These are phyloP conservation scores for Drosophila prostipennis DNA, from an alignment of 2,888 invertebrate species.

Conservation along the genomic window DNA sequence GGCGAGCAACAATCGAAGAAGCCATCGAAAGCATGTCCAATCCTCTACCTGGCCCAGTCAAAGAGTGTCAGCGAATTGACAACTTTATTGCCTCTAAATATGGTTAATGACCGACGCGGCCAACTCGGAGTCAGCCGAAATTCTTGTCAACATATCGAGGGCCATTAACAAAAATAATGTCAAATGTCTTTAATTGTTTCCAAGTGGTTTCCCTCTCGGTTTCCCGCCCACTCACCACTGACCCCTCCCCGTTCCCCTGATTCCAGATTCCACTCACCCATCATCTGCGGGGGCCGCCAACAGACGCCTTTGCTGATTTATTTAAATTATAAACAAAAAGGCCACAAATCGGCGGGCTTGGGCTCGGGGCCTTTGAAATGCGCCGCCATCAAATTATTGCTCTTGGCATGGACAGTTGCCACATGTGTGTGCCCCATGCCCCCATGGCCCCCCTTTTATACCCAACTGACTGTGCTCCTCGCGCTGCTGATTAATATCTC, in stretches of 20 bases:
- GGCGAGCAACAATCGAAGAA: conserved; percentile 16
- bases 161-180: conserved; percentile 71
- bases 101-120: conserved; percentile 67
- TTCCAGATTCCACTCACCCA: not conserved
- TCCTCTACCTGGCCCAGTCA: conserved; percentile 60
- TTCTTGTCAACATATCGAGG: conserved; percentile 59
- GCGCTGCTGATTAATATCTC: conserved; percentile 69
- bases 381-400: conserved; percentile 67
- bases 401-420: conserved; percentile 65
- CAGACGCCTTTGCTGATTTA: conserved; percentile 58
- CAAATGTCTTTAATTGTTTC: conserved; percentile 71
- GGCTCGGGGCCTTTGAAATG: conserved; percentile 57
- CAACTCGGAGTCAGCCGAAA: conserved; percentile 27
- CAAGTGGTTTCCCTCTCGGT: conserved; percentile 47
- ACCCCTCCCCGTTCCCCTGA: too few species aligned
- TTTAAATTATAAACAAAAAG: conserved; percentile 43
- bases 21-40: conserved; percentile 64
- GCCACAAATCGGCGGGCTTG: conserved; percentile 12
- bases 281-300: conserved; percentile 56
- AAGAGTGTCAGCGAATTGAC: conserved; percentile 61
- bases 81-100: conserved; percentile 77
- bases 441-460: too few species aligned
- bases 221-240: conserved; percentile 23
- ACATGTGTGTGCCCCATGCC: conserved; percentile 55
- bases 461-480: not conserved